These are phyloP conservation scores for Myocastor coypus DNA, from an alignment of 2,113 vertebrate genomes.

Conservation along the genomic window DNA sequence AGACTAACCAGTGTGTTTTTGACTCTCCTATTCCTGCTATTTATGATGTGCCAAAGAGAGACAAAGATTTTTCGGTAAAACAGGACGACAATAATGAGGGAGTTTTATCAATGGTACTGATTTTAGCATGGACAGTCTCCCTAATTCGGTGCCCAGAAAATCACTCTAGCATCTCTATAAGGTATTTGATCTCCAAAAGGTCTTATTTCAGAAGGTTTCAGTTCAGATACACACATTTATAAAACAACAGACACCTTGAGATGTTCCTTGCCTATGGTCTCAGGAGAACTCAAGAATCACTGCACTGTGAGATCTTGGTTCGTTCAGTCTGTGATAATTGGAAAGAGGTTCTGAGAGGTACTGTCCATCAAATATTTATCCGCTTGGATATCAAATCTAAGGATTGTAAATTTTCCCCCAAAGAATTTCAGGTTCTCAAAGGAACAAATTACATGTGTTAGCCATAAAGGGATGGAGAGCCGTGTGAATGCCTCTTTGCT, in stretches of 20 bases:
- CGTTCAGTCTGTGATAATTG: not conserved
- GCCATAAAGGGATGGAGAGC: not conserved
- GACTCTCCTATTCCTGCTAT: not conserved
- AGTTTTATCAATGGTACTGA: not conserved
- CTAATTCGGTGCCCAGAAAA: constrained; percentile 1
- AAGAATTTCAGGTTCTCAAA: constrained; percentile 49
- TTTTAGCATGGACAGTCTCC: not conserved
- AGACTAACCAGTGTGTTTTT: not conserved
- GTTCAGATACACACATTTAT: not conserved
- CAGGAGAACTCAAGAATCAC: not conserved
- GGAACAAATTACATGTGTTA: constrained; percentile 52
- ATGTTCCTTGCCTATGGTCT: not conserved
- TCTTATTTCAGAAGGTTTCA: constrained; percentile 9
- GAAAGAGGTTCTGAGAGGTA: not conserved
- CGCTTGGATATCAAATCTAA: constrained; percentile 42
- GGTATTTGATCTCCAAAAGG: not conserved
- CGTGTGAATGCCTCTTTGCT: constrained; percentile 2
- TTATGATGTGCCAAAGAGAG: not conserved
- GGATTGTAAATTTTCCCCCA: constrained; percentile 11
- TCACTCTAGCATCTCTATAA: not conserved
- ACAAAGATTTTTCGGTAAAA: not conserved
- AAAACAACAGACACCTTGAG: not conserved
- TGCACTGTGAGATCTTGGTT: not conserved
- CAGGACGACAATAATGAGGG: not conserved
- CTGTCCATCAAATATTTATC: constrained; percentile 61